Evolutionary conservation across 2,113 vertebrate species (phyloP).

Genomic region (Bothrops jararaca): DNA sequence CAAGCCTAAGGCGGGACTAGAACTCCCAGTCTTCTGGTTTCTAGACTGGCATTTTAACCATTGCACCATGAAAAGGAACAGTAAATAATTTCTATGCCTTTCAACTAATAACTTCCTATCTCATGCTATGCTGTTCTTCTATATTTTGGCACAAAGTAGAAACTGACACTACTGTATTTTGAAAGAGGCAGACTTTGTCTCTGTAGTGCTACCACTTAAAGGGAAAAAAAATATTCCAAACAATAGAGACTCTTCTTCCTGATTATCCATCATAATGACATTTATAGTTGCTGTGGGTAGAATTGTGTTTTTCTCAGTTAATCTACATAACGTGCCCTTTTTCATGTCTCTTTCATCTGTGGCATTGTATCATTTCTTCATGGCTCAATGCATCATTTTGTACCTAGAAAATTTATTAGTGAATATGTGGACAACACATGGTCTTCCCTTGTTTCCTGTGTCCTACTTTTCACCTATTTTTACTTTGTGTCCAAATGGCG

Average conservation of each 20-base stretch:
- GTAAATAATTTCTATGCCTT: neutral
- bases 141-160: neutral
- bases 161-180: neutral
- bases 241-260: neutral
- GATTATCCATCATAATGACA: neutral
- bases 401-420: neutral
- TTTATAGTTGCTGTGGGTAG: neutral
- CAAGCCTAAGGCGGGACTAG: no score
- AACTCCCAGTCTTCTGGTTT: no score
- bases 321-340: neutral
- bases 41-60: no score
- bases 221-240: neutral
- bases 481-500: neutral
- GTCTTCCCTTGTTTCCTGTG: neutral
- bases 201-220: neutral
- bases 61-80: neutral
- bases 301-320: neutral
- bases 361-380: neutral
- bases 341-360: neutral
- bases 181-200: neutral
- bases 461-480: neutral
- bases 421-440: neutral
- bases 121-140: neutral
- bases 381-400: neutral
- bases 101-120: neutral